Evolutionary conservation across 2,888 invertebrate species (phyloP).

Genomic region (Phrixothrix hirtus): DNA sequence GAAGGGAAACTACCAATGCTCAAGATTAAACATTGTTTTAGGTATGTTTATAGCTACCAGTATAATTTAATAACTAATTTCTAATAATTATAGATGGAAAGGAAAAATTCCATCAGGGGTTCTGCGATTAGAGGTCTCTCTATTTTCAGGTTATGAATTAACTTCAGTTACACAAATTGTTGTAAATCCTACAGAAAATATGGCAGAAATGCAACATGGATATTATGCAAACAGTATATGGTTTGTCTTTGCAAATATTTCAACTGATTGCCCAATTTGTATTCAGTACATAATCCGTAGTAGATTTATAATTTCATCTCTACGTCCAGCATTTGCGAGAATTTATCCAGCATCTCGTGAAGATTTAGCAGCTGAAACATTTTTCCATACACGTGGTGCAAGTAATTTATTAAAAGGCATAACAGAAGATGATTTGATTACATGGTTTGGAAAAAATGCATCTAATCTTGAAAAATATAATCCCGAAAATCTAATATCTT

Average conservation of each 20-base stretch:
- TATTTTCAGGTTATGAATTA: constrained; percentile 68
- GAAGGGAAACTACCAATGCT: constrained; percentile 68
- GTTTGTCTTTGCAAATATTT: constrained; percentile 69
- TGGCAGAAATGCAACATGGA: constrained; percentile 65
- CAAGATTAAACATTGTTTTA: constrained; percentile 67
- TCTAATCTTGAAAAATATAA: constrained; percentile 50
- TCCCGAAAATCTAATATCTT: constrained; percentile 2
- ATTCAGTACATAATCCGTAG: constrained; percentile 65
- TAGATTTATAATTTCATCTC: constrained; percentile 63
- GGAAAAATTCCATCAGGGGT: constrained; percentile 64
- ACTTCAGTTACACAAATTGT: constrained; percentile 56
- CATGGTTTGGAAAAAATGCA: constrained; percentile 68
- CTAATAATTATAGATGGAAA: constrained; percentile 61
- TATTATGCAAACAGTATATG: constrained; percentile 65
- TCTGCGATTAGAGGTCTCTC: constrained; percentile 63
- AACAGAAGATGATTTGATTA: constrained; percentile 68
- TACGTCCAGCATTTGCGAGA: constrained; percentile 66
- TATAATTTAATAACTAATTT: background rate
- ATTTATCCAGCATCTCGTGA: constrained; percentile 66
- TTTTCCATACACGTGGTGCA: constrained; percentile 65
- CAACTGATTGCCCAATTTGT: constrained; percentile 65
- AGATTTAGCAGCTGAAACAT: constrained; percentile 66
- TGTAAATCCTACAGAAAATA: constrained; percentile 61
- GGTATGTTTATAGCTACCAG: constrained; percentile 50
- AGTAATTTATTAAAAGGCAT: constrained; percentile 65